A percentile compares a stretch with the other conserved stretches of the same genome.
These are phyloP conservation scores for Peromyscus maniculatus DNA, from an alignment of 2,113 vertebrate species.

Conservation along the genomic window DNA sequence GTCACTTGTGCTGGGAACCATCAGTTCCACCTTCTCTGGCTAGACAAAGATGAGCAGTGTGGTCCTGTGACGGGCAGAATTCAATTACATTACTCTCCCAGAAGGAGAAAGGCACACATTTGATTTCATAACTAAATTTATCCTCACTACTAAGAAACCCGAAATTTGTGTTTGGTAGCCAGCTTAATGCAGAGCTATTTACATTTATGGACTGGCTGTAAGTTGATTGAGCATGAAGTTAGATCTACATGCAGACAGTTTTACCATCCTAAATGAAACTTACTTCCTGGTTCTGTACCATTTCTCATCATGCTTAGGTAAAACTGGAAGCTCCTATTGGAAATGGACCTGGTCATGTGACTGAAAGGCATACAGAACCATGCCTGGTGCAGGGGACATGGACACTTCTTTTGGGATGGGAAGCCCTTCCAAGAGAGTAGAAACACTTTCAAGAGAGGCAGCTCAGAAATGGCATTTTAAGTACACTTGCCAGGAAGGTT, in stretches of 20 bases:
- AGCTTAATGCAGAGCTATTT: conserved; percentile 82
- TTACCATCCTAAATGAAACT: conserved; percentile 8
- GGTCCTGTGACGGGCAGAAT: conserved; percentile 76
- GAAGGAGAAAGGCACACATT: conserved; percentile 62
- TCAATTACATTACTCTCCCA: conserved; percentile 73
- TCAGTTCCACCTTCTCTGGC: conserved; percentile 11
- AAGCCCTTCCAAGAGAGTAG: not conserved
- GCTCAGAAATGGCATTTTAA: not conserved
- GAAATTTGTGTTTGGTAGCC: conserved; percentile 82
- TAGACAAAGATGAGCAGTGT: conserved; percentile 62
- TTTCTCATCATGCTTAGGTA: not conserved
- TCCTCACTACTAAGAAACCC: conserved; percentile 86
- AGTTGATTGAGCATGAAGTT: conserved; percentile 27
- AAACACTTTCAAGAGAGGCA: not conserved
- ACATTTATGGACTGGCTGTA: conserved; percentile 62
- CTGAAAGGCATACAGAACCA: not conserved
- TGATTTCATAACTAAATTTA: conserved; percentile 83
- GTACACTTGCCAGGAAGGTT: not conserved
- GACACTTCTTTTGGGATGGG: not conserved
- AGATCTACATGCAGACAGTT: not conserved
- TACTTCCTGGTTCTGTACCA: not conserved
- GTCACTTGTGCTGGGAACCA: conserved; percentile 60
- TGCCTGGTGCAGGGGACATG: not conserved
- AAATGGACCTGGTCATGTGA: not conserved
- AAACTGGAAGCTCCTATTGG: conserved; percentile 32